Conservation (phyloP, 1,140 invertebrate genomes). For the Zaprionus davidi region DNA sequence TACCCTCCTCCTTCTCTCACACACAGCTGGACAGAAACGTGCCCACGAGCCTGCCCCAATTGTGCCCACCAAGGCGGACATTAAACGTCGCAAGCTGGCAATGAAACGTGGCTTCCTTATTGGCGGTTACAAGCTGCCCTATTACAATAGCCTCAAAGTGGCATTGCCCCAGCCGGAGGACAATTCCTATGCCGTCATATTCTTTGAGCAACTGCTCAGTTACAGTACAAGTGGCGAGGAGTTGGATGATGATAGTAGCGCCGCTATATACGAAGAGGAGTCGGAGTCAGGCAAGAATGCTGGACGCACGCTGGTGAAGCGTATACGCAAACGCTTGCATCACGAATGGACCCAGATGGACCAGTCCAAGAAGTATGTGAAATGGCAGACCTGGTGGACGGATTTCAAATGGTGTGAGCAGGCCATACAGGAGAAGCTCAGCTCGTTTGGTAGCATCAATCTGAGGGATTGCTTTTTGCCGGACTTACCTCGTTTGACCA, state of each 20-base stretch:
- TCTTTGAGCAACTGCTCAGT: slow-evolving; percentile 65
- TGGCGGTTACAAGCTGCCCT: slow-evolving; percentile 58
- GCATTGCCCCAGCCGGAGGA: slow-evolving; percentile 59
- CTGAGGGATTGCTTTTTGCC: slow-evolving; percentile 65
- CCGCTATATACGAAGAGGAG: slow-evolving; percentile 21
- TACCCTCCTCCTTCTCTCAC: no score
- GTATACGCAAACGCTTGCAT: slow-evolving; percentile 57
- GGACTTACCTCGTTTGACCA: slow-evolving; percentile 56
- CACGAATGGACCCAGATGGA: slow-evolving; percentile 48
- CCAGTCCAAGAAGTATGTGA: slow-evolving; percentile 53
- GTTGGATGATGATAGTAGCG: slow-evolving; percentile 36
- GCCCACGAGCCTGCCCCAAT: slow-evolving; percentile 10
- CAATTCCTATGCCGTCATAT: slow-evolving; percentile 64
- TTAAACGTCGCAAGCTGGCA: slow-evolving; percentile 63
- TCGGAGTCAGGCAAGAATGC: slow-evolving; percentile 41
- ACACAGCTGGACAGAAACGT: slow-evolving; percentile 51
- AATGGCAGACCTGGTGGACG: slow-evolving; percentile 62
- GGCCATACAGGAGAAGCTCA: slow-evolving; percentile 53
- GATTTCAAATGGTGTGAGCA: slow-evolving; percentile 59
- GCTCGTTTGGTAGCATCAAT: slow-evolving; percentile 51
- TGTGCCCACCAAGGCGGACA: slow-evolving; percentile 51
- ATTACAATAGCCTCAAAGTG: slow-evolving; percentile 52
- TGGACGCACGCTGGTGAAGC: slow-evolving; percentile 54
- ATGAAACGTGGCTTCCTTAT: slow-evolving; percentile 67
- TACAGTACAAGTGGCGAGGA: slow-evolving; percentile 74